Evolutionary conservation across 2,113 vertebrate genomes (phyloP).

Genomic region (Pomatorhinus ruficollis): DNA sequence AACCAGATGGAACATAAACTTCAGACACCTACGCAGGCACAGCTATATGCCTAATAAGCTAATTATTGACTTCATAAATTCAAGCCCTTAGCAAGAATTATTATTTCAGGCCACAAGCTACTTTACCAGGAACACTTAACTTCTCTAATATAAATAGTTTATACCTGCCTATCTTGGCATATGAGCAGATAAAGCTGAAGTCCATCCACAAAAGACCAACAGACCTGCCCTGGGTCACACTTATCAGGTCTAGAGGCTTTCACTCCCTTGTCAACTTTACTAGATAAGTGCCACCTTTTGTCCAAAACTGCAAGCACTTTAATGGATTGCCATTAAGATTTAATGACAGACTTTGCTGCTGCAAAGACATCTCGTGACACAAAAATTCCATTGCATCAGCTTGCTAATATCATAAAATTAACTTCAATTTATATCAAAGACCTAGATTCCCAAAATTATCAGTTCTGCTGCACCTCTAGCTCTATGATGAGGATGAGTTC

Average conservation of each 20-base stretch:
- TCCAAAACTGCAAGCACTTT: not conserved
- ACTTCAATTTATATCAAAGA: not conserved
- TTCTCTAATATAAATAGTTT: not conserved
- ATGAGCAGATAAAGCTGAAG: not conserved
- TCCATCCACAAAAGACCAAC: not conserved
- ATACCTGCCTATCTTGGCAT: not conserved
- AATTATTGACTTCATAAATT: not conserved
- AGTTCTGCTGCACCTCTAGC: not conserved
- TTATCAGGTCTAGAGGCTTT: not conserved
- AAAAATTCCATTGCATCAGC: slow-evolving; percentile 5
- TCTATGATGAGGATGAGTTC: not conserved
- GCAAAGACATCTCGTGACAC: not conserved
- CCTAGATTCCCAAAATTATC: not conserved
- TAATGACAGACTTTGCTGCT: not conserved
- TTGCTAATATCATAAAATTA: slow-evolving; percentile 10
- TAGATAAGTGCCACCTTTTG: not conserved
- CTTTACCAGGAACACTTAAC: not conserved
- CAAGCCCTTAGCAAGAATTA: not conserved
- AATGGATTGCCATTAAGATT: not conserved
- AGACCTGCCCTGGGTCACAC: not conserved
- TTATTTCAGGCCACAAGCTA: not conserved
- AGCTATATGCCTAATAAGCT: not conserved
- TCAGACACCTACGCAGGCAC: not conserved
- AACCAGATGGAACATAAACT: not conserved
- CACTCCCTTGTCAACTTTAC: not conserved